Evolutionary conservation across 2,888 invertebrate genomes (phyloP), one percentile per base, ranked within the genome.

Genomic region (Amphimallon solstitiale): DNA sequence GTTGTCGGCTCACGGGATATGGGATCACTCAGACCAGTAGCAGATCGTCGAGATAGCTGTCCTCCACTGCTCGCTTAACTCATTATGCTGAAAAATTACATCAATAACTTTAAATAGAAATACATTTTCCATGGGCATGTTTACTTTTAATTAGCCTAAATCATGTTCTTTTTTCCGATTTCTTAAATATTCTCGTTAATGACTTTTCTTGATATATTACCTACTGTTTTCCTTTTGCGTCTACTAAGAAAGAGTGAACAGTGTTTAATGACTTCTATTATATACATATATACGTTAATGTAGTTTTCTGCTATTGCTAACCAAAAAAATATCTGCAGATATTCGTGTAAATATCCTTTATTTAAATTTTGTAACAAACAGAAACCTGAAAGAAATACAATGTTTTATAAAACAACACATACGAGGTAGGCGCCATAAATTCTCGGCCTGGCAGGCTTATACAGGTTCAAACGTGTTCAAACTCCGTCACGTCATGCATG

Each of bases 51-150:
- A 73, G 75, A 77, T 77, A 74, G 65, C 71, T 68, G 63, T 52
- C 65, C 65, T 65, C 66, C 67, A 68, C 66, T 69, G 64, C 70
- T 68, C 68, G 69, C 66, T 70, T 70, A 72, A 73, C 73, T 75
- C 78, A 77, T 79, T 79, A 79, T 73, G 70, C 65, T 78, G 77
- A 79, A 76, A 78, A 77, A 79, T 79, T 73, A 71, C 72, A 65
- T 72, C 77, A 73, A 78, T 78, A 75, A 75, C 60, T 71, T 68
- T 72, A 75, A 77, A 78, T 76, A 75, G 77, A 78, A 77, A 72
- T 74, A 73, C 76, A 76, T 77, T 76, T 73, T 74, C 71, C 71
- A 67, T 69, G 74, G 68, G 71, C 74, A 71, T 72, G 72, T 74
- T 74, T 72, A 70, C 71, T 70, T 75, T 76, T 76, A 77, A 78